Percentiles rank a stretch among this genome's conserved stretches.
phyloP scores from a whole-genome alignment of 1,140 invertebrate species.

The Gerris buenoi region DNA sequence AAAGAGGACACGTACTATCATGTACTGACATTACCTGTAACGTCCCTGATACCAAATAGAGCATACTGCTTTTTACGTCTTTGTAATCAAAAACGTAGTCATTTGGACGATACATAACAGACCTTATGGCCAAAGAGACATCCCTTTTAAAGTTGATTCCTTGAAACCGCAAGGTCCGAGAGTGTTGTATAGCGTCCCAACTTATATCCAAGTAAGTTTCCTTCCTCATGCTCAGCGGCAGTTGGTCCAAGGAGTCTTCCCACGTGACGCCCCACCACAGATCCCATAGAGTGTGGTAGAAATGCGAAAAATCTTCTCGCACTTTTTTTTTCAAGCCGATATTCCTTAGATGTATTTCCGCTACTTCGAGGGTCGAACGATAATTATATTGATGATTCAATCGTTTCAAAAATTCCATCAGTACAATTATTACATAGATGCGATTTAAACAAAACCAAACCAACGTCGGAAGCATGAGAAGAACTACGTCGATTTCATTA shows the following conservation, averaged over 20 bases:
- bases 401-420: background rate
- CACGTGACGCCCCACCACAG: background rate
- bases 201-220: background rate
- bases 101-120: background rate
- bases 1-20: background rate
- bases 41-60: background rate
- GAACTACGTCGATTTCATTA: background rate
- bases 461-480: background rate
- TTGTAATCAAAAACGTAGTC: background rate
- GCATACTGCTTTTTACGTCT: background rate
- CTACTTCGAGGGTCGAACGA: background rate
- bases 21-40: background rate
- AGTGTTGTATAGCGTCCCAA: constrained; percentile 1
- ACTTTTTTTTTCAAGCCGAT: background rate
- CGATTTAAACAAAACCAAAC: background rate
- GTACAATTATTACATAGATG: background rate
- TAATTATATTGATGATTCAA: background rate
- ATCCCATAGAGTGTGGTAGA: background rate
- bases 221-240: background rate
- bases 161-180: background rate
- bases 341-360: background rate
- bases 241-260: background rate
- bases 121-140: background rate
- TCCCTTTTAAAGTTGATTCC: constrained; percentile 4
- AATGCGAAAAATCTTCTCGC: background rate